phyloP scores from a whole-genome alignment of 2,797 vertebrate genomes.

The Eidolon dupreanum region DNA sequence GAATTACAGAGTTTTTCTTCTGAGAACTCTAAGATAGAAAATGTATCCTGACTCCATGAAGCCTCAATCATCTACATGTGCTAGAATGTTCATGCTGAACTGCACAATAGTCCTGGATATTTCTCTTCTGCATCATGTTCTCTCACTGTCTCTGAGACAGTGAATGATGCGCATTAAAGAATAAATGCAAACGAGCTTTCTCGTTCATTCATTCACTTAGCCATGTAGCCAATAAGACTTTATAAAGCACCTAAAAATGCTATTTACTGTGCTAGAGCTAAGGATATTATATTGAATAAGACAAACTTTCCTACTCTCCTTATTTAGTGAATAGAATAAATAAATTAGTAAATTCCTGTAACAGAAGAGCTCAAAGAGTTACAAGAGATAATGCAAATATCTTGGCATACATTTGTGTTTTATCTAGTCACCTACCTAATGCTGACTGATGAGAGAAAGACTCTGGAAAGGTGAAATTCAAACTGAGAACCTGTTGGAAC shows the following conservation, averaged over 20 bases:
- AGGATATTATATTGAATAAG: neutral
- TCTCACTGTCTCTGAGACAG: neutral
- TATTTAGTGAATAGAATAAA: neutral
- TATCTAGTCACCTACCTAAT: too few species aligned
- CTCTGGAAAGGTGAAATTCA: neutral
- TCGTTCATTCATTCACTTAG: neutral
- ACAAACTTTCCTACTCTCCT: neutral
- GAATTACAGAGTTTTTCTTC: neutral
- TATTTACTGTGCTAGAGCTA: neutral
- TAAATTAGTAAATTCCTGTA: neutral
- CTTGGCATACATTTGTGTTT: rapidly evolving
- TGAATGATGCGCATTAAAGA: neutral
- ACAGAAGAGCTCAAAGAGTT: neutral
- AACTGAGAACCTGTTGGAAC: neutral
- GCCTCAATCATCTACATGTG: neutral
- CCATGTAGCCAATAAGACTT: neutral
- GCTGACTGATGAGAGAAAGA: neutral
- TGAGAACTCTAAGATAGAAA: neutral
- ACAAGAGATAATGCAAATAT: neutral
- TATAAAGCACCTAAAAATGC: neutral
- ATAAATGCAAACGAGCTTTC: neutral
- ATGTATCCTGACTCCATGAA: neutral
- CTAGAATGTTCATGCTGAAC: neutral
- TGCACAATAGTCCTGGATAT: neutral
- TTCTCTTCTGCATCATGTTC: neutral